Evolutionary conservation across 2,888 invertebrate genomes (phyloP).

Genomic region (Pyralis farinalis): DNA sequence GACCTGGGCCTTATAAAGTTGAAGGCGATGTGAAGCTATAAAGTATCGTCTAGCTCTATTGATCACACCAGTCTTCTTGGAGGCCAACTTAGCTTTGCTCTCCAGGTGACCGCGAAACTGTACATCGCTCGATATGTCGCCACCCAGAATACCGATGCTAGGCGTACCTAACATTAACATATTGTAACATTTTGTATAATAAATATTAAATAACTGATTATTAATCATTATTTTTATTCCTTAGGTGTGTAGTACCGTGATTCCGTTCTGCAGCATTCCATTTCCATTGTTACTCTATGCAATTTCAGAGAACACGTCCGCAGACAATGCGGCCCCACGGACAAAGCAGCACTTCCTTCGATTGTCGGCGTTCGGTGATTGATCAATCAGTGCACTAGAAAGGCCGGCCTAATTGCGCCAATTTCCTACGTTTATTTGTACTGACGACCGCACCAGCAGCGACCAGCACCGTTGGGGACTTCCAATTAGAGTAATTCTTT

Average conservation of each 20-base stretch:
- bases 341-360: conserved; percentile 64
- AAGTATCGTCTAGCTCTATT: too few species aligned
- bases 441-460: conserved; percentile 40
- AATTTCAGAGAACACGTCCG: conserved; percentile 51
- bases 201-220: too few species aligned
- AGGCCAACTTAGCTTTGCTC: too few species aligned
- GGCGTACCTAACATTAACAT: too few species aligned
- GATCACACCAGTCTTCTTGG: too few species aligned
- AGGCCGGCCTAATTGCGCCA: conserved; percentile 67
- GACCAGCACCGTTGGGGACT: conserved; percentile 20
- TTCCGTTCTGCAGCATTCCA: not conserved
- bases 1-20: too few species aligned
- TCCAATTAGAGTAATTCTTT: conserved; percentile 28
- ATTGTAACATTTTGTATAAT: too few species aligned
- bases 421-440: conserved; percentile 67
- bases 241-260: not conserved
- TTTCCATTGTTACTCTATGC: conserved; percentile 11
- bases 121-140: too few species aligned
- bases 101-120: too few species aligned
- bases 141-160: too few species aligned
- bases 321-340: conserved; percentile 47
- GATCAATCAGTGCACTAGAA: conserved; percentile 77
- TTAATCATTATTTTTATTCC: too few species aligned
- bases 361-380: conserved; percentile 69
- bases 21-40: too few species aligned